Evolutionary conservation across 2,113 vertebrate genomes (phyloP).

Genomic region (Myrmecobius fasciatus): DNA sequence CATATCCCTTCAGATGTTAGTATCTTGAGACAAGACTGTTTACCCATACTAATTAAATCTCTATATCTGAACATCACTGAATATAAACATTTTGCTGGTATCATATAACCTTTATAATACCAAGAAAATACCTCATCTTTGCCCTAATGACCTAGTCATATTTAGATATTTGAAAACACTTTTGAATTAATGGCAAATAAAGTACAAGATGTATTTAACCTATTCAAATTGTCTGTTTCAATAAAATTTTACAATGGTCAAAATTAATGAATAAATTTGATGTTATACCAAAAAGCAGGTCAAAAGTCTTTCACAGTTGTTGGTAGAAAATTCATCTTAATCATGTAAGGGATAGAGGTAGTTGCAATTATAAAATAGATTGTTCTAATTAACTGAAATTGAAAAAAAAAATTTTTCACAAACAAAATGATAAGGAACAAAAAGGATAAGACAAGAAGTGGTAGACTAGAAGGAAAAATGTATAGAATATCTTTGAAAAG

Average conservation of each 20-base stretch:
- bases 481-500: too few species aligned
- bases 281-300: neutral
- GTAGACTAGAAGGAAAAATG: neutral
- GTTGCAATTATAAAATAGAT: neutral
- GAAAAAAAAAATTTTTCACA: neutral
- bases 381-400: neutral
- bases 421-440: neutral
- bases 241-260: neutral
- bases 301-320: neutral
- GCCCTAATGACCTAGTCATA: neutral
- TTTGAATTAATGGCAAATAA: neutral
- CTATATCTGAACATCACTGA: neutral
- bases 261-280: neutral
- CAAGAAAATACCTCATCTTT: neutral
- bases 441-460: neutral
- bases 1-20: neutral
- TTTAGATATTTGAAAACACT: neutral
- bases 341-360: neutral
- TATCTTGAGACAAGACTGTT: neutral
- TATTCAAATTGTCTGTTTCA: neutral
- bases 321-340: neutral
- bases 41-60: neutral
- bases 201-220: neutral
- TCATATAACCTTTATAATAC: neutral
- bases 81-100: neutral